Base-by-base conservation (phyloP, 2,113 vertebrate species). In the Anthoscopus minutus region DNA sequence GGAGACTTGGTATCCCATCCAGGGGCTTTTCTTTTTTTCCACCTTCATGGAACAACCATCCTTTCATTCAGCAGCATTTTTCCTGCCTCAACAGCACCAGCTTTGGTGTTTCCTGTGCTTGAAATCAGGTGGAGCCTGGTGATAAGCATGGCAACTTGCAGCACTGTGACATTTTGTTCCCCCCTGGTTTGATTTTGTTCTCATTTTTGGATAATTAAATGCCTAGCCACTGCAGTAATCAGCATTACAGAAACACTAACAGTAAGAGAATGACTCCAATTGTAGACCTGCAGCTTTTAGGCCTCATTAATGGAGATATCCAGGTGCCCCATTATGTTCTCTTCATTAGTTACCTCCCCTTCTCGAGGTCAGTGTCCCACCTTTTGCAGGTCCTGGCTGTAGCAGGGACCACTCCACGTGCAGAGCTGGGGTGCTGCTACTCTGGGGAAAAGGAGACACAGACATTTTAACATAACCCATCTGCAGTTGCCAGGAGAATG, bases 251-350 rank as follows among this genome's bases (percentile, higher is more conserved):
- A 90, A 84, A 77, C 58, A 7, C 0, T 27, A 76, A 47, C 27
- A 58, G 48, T 50, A 40, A 64, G 57, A 66, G 67, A 92, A 84
- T 48, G 20, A 60, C 73, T 88, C 45, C 78, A 53, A 0, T 8
- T 45, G 69, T 25, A 93, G 86, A 78, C 35, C 62, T 28, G 20
- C 33, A 37, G 65, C 37, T 87, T 88, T 42, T 53, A 69, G 38
- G 42, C 30, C 47, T 93, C 82, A 19, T 66, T 96, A 85, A 80
- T 83, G 86, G 87, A 92, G 71, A 54, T 37, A 78, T 51, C 37
- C 80, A 48, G 58, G 60, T 87, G 80, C 42, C 24, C 66, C 31
- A 7, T 85, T 70, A 80, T 3, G 0, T 60, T 77, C 22, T 31
- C n/a, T 38, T 95, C 70, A 58, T 82, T 70, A 92, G 35, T 50